Evolutionary conservation across 2,797 vertebrate genomes (phyloP), one percentile per base, ranked within the genome.

Genomic region (Macropus fuliginosus): DNA sequence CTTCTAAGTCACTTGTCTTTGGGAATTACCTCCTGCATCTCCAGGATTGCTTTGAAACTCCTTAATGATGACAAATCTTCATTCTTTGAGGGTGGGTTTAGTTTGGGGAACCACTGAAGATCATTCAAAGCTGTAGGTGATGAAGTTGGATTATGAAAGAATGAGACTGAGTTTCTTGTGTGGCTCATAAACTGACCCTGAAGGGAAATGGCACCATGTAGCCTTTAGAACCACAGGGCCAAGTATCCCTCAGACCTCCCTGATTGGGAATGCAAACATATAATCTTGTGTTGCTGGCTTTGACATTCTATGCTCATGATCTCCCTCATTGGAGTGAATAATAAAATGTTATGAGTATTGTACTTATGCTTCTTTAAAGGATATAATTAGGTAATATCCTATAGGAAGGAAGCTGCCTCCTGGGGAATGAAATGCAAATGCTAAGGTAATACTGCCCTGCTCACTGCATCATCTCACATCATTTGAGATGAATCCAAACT

Each of bases 391-490:
- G 97, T 96, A 94, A 93, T 95, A 96, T 96, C 98, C 97, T 96
- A 96, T 97, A 97, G 96, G 95, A 97, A 96, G 95, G 96, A 94
- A 97, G 94, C 96, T 96, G 96, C 95, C 96, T 97, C 94, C 93
- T 97, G 97, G 95, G 95, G 97, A 97, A 97, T 97, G 96, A 97
- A 97, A 98, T 97, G 97, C 95, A 97, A 94, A 96, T 94, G 93
- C 97, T 95, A 95, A 97, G 55, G 97, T 91, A 92, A 91, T 62
- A 95, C 95, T 90, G 93, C n/a, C 28, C 94, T 46, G 66, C 97
- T 98, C 96, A 95, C 97, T 96, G 96, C 91, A 54, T 94, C 96
- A 93, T 95, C 96, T 97, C 95, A n/a, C 95, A 93, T 94, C 97
- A 91, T 92, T 96, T 92, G 93, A 97, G 93, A 98, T 92, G 96